Evolutionary conservation across 2,113 vertebrate genomes (phyloP).

Genomic region (Oncorhynchus keta): DNA sequence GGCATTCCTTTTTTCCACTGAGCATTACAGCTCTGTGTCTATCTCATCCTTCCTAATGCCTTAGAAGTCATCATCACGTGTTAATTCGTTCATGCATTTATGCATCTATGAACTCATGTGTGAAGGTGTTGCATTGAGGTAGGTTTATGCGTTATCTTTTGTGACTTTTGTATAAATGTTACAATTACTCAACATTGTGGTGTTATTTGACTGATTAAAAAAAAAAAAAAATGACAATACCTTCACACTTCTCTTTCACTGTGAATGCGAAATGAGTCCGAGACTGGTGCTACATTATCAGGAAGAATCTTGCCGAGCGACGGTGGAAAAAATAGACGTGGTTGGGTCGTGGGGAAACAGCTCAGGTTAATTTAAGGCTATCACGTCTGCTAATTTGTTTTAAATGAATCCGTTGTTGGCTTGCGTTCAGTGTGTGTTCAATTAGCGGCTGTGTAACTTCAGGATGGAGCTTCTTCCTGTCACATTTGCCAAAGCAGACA

Average conservation of each 20-base stretch:
- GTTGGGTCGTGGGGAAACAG: conserved; percentile 15
- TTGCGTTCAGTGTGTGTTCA: conserved; percentile 44
- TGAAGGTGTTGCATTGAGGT: too few relatives aligned
- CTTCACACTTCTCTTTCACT: neutral
- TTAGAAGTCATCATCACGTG: too few relatives aligned
- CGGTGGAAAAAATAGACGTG: neutral
- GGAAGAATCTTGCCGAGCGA: conserved; percentile 25
- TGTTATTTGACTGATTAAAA: conserved; percentile 39
- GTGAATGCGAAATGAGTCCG: conserved; percentile 15
- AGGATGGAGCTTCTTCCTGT: conserved; percentile 37
- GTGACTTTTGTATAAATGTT: neutral
- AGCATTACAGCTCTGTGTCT: too few relatives aligned
- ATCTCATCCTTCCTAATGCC: too few relatives aligned
- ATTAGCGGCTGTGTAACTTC: conserved; percentile 57
- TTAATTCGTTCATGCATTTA: too few relatives aligned
- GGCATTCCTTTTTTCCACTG: too few relatives aligned
- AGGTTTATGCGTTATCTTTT: too few relatives aligned
- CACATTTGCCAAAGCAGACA: conserved; percentile 45
- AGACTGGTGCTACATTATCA: conserved; percentile 39
- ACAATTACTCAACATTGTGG: neutral
- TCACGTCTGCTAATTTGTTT: conserved; percentile 67
- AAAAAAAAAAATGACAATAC: neutral
- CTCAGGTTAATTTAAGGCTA: conserved; percentile 60
- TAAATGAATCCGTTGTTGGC: conserved; percentile 48
- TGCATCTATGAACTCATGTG: too few relatives aligned